A percentile compares a stretch with the other conserved stretches of the same genome.
phyloP scores from a whole-genome alignment of 2,888 invertebrate species.

The Hypsopygia costalis region DNA sequence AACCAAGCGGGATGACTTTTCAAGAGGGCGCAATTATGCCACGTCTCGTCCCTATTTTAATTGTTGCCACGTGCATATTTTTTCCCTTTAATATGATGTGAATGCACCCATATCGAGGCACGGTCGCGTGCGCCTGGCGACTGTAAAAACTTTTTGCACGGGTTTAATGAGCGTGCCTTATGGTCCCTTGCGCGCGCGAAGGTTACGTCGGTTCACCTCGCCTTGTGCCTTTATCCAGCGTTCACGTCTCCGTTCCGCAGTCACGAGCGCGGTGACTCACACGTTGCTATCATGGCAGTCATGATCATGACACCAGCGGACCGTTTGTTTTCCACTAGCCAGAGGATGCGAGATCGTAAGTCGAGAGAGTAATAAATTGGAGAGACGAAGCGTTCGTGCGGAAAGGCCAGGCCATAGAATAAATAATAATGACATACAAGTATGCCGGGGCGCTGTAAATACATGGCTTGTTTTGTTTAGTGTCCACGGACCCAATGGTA shows the following conservation, averaged over 20 bases:
- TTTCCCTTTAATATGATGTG: slow-evolving; percentile 47
- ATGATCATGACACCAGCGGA: slow-evolving; percentile 35
- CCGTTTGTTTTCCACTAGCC: slow-evolving; percentile 44
- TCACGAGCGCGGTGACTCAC: slow-evolving; percentile 60
- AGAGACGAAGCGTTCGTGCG: slow-evolving; percentile 28
- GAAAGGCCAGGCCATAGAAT: too few relatives aligned
- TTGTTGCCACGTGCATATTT: slow-evolving; percentile 72
- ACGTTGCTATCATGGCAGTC: slow-evolving; percentile 58
- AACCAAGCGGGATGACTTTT: slow-evolving; percentile 48
- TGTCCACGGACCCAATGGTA: slow-evolving; percentile 29
- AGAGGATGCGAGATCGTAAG: slow-evolving; percentile 8
- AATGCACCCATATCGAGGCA: slow-evolving; percentile 52
- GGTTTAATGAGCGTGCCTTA: slow-evolving; percentile 52
- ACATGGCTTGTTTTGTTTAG: slow-evolving; percentile 28
- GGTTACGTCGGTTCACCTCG: slow-evolving; percentile 61
- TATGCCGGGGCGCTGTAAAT: too few relatives aligned
- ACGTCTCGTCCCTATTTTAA: slow-evolving; percentile 59
- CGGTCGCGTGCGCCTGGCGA: slow-evolving; percentile 50
- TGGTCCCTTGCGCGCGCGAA: slow-evolving; percentile 46
- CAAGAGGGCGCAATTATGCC: slow-evolving; percentile 43
- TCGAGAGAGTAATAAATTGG: slow-evolving; percentile 15
- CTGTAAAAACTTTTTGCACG: slow-evolving; percentile 54
- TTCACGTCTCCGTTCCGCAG: slow-evolving; percentile 33
- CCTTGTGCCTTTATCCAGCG: slow-evolving; percentile 35
- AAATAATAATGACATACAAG: too few relatives aligned